phyloP scores from a whole-genome alignment of 2,888 invertebrate species.

The Dasypogon diadema region DNA sequence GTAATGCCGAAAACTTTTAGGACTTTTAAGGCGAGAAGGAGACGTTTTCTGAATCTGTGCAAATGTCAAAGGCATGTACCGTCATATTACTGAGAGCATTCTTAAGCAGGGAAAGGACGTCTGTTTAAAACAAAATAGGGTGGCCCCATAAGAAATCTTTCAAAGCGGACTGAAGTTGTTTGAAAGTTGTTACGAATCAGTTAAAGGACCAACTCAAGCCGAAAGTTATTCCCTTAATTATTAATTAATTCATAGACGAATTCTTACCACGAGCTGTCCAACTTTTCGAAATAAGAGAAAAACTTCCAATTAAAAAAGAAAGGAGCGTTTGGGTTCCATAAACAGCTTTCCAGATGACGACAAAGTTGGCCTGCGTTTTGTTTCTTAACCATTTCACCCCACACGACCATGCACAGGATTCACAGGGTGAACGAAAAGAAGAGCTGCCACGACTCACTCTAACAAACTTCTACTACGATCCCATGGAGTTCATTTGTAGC shows the following conservation, averaged over 20 bases:
- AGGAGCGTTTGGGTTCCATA: conserved; percentile 7
- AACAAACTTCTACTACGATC: conserved; percentile 35
- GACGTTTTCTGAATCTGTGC: neutral
- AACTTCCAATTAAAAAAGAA: conserved; percentile 40
- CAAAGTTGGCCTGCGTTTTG: conserved; percentile 33
- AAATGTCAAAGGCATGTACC: neutral
- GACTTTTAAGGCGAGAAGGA: neutral
- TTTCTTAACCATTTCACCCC: conserved; percentile 22
- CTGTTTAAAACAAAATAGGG: neutral
- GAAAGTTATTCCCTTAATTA: conserved; percentile 29
- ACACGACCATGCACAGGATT: neutral
- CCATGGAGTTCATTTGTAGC: conserved; percentile 34
- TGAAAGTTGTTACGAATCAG: conserved; percentile 4
- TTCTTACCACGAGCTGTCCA: conserved; percentile 15
- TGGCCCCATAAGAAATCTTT: neutral
- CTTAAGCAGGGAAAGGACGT: too few species aligned
- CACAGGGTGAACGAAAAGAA: conserved; percentile 8
- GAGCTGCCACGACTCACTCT: conserved; percentile 12
- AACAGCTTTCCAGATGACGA: conserved; percentile 34
- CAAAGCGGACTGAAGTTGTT: neutral
- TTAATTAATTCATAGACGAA: conserved; percentile 15
- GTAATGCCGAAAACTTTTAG: neutral
- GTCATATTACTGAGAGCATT: too few species aligned
- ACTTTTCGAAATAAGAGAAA: conserved; percentile 23
- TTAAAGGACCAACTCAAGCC: conserved; percentile 1